phyloP scores from a whole-genome alignment of 2,888 invertebrate species.

The Eurytoma californica region DNA sequence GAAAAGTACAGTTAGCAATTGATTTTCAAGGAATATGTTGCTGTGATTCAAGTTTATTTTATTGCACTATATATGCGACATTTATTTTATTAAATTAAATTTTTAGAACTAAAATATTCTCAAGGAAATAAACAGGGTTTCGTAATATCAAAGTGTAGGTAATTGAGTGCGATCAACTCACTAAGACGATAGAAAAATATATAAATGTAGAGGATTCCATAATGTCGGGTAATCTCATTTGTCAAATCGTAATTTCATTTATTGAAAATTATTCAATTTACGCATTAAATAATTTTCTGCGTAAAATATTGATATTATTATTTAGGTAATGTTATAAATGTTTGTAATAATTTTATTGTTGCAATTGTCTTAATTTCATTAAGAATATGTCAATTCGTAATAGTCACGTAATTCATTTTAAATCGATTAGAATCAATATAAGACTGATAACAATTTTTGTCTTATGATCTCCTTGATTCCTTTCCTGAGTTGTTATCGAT shows the following conservation, averaged over 20 bases:
- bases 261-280: slow-evolving; percentile 3
- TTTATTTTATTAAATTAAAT: not conserved
- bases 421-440: too few species aligned
- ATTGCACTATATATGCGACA: not conserved
- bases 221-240: slow-evolving; percentile 23
- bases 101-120: not conserved
- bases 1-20: not conserved
- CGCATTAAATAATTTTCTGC: not conserved
- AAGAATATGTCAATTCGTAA: too few species aligned
- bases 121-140: not conserved
- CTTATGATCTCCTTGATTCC: too few species aligned
- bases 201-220: not conserved
- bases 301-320: too few species aligned
- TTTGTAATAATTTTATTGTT: too few species aligned
- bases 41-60: not conserved
- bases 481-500: too few species aligned
- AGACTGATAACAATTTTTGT: too few species aligned
- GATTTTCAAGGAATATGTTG: not conserved
- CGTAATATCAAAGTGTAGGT: not conserved
- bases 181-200: not conserved
- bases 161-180: not conserved
- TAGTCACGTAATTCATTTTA: too few species aligned
- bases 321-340: too few species aligned
- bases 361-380: too few species aligned
- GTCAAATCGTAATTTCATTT: slow-evolving; percentile 12